A percentile compares a stretch with the other conserved stretches of the same genome.
phyloP scores from a whole-genome alignment of 2,113 vertebrate genomes.

The Peromyscus californicus region DNA sequence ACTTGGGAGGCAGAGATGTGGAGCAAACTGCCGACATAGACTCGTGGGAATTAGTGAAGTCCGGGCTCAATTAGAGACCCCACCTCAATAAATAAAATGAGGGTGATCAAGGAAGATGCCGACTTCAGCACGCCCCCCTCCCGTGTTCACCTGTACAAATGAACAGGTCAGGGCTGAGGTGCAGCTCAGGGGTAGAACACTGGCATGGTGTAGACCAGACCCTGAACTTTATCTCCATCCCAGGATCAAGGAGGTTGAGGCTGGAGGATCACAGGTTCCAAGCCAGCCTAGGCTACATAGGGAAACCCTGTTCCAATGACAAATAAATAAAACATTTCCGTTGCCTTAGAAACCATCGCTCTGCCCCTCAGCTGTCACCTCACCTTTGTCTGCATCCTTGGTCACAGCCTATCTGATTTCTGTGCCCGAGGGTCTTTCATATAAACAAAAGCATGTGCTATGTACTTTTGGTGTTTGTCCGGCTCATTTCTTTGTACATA shows the following conservation, averaged over 20 bases:
- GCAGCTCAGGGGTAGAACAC: not conserved
- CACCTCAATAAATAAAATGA: not conserved
- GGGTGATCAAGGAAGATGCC: not conserved
- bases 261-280: not conserved
- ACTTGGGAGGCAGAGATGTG: no score
- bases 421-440: rapidly evolving
- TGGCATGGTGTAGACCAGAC: not conserved
- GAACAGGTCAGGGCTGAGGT: not conserved
- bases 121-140: not conserved
- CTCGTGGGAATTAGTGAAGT: not conserved
- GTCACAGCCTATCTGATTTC: not conserved
- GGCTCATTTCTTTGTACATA: rapidly evolving
- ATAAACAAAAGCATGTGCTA: rapidly evolving
- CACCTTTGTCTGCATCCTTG: rapidly evolving
- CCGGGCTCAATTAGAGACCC: not conserved
- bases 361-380: not conserved
- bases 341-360: not conserved
- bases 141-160: not conserved
- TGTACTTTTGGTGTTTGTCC: no score
- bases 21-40: not conserved
- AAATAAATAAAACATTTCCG: not conserved
- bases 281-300: not conserved
- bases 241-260: not conserved
- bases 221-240: not conserved
- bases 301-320: not conserved